phyloP scores from a whole-genome alignment of 2,113 vertebrate genomes.

The Phycodurus eques region DNA sequence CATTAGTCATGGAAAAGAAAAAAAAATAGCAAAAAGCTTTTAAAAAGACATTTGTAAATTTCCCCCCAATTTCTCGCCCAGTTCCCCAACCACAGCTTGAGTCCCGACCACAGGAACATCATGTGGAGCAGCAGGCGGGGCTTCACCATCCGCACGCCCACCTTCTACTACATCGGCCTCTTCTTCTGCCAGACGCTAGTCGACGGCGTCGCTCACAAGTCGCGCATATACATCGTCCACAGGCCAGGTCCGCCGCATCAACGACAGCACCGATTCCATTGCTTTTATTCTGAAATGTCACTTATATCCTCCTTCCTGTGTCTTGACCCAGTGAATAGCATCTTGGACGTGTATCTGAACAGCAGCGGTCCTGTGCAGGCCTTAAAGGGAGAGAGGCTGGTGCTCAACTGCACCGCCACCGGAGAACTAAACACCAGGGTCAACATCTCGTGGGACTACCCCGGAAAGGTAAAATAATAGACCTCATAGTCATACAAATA shows the following conservation, averaged over 20 bases:
- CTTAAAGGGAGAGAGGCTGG: constrained; percentile 77
- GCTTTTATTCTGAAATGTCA: neutral
- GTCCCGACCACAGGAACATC: constrained; percentile 80
- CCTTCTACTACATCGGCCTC: constrained; percentile 80
- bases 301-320: neutral
- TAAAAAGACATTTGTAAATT: no score
- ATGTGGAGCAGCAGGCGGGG: constrained; percentile 88
- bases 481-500: constrained; percentile 42
- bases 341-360: constrained; percentile 81
- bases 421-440: constrained; percentile 88
- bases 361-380: constrained; percentile 72
- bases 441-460: constrained; percentile 87
- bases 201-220: constrained; percentile 65
- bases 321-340: constrained; percentile 78
- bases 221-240: constrained; percentile 76
- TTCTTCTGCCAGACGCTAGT: constrained; percentile 80
- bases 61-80: constrained; percentile 46
- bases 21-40: no score
- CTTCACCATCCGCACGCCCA: constrained; percentile 84
- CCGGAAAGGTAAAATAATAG: constrained; percentile 76
- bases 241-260: constrained; percentile 76
- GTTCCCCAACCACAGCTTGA: constrained; percentile 69
- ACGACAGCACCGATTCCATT: no score
- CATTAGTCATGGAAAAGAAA: no score
- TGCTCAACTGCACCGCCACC: constrained; percentile 85